These are phyloP conservation scores for Callocephalon fimbriatum DNA, from an alignment of 2,113 vertebrate genomes.

Conservation along the genomic window DNA sequence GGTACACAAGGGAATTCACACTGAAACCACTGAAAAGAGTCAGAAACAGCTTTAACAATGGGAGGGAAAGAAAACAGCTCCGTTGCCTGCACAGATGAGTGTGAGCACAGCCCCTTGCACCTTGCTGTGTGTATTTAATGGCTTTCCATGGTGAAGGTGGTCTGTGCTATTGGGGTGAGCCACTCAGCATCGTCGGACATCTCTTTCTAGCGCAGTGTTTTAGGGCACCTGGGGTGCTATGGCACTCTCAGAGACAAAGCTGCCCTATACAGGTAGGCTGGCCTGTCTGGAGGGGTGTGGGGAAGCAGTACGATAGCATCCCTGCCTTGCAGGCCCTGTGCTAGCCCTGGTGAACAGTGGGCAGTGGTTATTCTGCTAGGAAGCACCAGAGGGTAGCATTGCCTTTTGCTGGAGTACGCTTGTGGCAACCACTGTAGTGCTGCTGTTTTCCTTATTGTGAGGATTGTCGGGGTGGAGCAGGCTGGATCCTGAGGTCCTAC, in stretches of 20 bases:
- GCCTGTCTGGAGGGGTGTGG: accelerated
- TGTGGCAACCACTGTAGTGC: accelerated
- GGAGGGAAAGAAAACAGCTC: not conserved
- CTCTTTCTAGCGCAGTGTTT: accelerated
- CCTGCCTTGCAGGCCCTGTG: accelerated
- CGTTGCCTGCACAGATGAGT: not conserved
- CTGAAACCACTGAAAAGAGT: accelerated
- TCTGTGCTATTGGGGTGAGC: accelerated
- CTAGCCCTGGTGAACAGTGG: not conserved
- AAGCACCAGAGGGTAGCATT: not conserved
- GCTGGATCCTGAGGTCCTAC: not conserved
- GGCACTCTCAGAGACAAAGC: accelerated
- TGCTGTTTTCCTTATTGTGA: accelerated
- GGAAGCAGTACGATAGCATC: accelerated
- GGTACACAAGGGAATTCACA: accelerated
- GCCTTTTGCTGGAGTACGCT: not conserved
- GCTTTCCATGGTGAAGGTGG: accelerated
- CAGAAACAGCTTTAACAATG: not conserved
- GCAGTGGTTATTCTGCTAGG: not conserved
- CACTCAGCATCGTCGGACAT: accelerated
- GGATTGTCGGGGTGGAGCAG: not conserved
- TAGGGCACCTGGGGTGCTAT: accelerated
- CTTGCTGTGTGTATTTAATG: not conserved
- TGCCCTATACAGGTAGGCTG: accelerated
- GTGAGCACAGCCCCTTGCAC: accelerated